Evolutionary conservation across 2,113 vertebrate genomes (phyloP), one percentile per base, ranked within the genome.

Genomic region (Malurus elegans): DNA sequence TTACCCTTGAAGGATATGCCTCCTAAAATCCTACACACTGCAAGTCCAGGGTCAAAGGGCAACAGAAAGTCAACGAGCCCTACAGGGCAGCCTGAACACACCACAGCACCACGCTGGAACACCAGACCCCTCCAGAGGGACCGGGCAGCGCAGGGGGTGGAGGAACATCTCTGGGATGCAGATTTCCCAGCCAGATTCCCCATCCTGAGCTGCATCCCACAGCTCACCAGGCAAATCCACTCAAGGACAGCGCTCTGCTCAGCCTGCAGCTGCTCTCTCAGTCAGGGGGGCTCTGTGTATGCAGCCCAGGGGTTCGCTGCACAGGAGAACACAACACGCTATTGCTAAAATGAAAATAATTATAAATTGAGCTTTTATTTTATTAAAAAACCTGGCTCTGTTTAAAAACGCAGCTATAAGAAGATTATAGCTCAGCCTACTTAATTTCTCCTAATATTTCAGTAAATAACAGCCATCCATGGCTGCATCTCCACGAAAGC

Each of bases 51-150:
- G 36, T 81, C 65, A 71, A 57, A 67, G 28, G 28, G 50, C 42
- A 85, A 4, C 3, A n/a, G n/a, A 14, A n/a, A 40, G 32, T 3
- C 79, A 65, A 54, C 0, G 14, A 51, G 45, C 47, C 34, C 67
- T 36, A 20, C 58, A 64, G 42, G 56, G 9, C n/a, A 62, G 40
- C 34, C 64, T 17, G 26, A 47, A 40, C n/a, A 34, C 50, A 10
- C 25, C 8, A 4, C 0, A 42, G 61, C 29, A 32, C 16, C 25
- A 6, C 0, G 1, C 21, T 20, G 50, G 29, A 65, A 18, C 13
- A 66, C 3, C 47, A 62, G 26, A 15, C 4, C 25, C 28, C 44
- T 14, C 66, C 42, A 16, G 26, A 0, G 32, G 36, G 36, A 29
- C 12, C 51, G 53, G 18, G 6, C 32, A 71, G 78, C 42, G 12